Evolutionary conservation across 1,140 invertebrate species (phyloP), one percentile per base, ranked within the genome.

Genomic region (Lepidotrigona ventralis): DNA sequence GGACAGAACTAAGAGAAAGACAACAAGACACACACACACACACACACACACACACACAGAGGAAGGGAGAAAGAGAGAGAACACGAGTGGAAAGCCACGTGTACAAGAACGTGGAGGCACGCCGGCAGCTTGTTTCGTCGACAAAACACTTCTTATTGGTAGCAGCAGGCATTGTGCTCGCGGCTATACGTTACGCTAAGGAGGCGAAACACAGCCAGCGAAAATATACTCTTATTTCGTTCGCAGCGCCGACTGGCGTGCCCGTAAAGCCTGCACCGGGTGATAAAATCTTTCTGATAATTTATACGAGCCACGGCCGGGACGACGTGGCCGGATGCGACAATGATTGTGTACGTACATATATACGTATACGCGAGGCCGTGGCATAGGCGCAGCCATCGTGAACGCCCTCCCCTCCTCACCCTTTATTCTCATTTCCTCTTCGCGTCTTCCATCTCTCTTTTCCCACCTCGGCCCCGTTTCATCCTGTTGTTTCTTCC

Each of bases 251-350:
- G 71, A 33, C 73, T 56, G 73, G 56, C 58, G 29, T 29, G 58
- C 23, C 58, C 39, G 23, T 76, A 76, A 76, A 46, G 54, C 80
- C 60, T 72, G 33, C 77, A 14, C 73, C n/a, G 58, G 53, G 51
- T 69, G 78, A 74, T 84, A 84, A 79, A 84, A 84, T 84, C 82
- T 84, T 84, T 73, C 70, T 63, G 77, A 84, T 84, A 84, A 84
- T 84, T 84, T 84, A 84, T 84, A 84, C 77, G 51, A 33, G 69
- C 58, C 75, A 46, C 17, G 66, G 73, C 54, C n/a, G 51, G 69
- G 54, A 83, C 75, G 64, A 78, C 58, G 71, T 64, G 68, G 26
- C 73, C 72, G 75, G 46, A 86, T 63, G 63, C 72, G 60, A 84
- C 77, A 73, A 74, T 81, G 69, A 51, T 63, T 72, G 60, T 84